phyloP scores from a whole-genome alignment of 2,113 vertebrate species.

The Oplegnathus fasciatus region DNA sequence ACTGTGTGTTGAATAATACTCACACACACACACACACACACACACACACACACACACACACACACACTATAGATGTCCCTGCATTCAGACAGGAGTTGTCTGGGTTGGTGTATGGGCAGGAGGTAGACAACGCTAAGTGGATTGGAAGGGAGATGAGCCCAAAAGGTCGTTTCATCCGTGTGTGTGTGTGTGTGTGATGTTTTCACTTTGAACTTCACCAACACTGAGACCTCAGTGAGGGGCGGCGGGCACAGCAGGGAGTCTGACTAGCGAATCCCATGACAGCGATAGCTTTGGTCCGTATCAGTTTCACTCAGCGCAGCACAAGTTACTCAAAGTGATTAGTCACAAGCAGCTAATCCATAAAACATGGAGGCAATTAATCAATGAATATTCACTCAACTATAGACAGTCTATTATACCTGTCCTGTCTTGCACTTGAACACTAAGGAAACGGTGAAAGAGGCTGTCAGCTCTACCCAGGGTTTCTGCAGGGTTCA shows the following conservation, averaged over 20 bases:
- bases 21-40: background rate
- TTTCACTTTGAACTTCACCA: constrained; percentile 66
- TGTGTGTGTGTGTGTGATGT: constrained; percentile 22
- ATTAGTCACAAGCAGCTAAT: constrained; percentile 43
- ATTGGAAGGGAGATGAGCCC: constrained; percentile 65
- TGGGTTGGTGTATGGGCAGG: constrained; percentile 44
- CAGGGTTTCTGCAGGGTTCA: background rate
- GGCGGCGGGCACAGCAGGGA: constrained; percentile 37
- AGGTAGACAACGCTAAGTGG: constrained; percentile 55
- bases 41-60: constrained; percentile 2
- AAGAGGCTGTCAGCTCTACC: background rate
- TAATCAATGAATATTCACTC: constrained; percentile 7
- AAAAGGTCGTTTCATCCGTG: constrained; percentile 54
- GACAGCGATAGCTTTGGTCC: constrained; percentile 55
- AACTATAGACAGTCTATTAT: background rate
- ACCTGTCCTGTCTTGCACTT: background rate
- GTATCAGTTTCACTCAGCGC: constrained; percentile 47
- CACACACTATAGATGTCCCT: constrained; percentile 16
- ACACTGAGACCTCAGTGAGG: constrained; percentile 53
- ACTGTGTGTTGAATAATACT: constrained; percentile 11
- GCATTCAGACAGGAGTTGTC: constrained; percentile 62
- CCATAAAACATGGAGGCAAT: constrained; percentile 32
- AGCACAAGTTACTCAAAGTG: constrained; percentile 43
- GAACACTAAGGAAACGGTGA: background rate
- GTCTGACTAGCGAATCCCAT: constrained; percentile 50